Evolutionary conservation across 2,888 invertebrate species (phyloP).

Genomic region (Trissolcus japonicus): DNA sequence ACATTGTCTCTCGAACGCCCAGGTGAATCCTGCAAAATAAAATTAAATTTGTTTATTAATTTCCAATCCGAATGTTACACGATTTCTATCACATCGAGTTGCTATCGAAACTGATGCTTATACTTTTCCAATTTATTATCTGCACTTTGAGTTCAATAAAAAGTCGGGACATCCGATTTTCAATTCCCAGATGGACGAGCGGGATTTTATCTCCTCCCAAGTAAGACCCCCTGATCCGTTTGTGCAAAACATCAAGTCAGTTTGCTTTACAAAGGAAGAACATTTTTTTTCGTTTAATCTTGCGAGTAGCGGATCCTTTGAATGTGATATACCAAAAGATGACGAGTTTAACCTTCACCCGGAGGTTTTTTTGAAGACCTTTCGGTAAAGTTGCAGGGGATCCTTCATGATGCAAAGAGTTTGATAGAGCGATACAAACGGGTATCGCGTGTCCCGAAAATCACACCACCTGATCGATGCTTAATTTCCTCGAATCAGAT

Average conservation of each 20-base stretch:
- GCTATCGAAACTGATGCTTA: no score
- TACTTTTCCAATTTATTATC: conserved; percentile 4
- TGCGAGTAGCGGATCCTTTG: conserved; percentile 12
- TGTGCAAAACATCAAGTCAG: background rate
- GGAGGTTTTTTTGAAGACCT: conserved; percentile 26
- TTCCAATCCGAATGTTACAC: no score
- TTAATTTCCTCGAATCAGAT: conserved; percentile 37
- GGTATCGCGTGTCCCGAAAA: conserved; percentile 46
- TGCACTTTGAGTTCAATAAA: background rate
- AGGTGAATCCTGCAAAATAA: conserved; percentile 8
- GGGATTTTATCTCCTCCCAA: background rate
- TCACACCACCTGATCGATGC: conserved; percentile 36
- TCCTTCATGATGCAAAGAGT: background rate
- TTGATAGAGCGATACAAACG: conserved; percentile 31
- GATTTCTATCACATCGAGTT: no score
- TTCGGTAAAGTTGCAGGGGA: conserved; percentile 10
- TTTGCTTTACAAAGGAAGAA: background rate
- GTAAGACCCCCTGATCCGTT: background rate
- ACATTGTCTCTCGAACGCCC: conserved; percentile 38
- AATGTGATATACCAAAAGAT: conserved; percentile 9
- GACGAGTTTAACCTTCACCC: conserved; percentile 41
- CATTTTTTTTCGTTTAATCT: conserved; percentile 19
- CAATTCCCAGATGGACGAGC: background rate
- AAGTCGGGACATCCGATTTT: background rate
- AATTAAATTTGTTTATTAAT: background rate